Evolutionary conservation across 1,140 invertebrate genomes (phyloP).

Genomic region (Drosophila hydei): DNA sequence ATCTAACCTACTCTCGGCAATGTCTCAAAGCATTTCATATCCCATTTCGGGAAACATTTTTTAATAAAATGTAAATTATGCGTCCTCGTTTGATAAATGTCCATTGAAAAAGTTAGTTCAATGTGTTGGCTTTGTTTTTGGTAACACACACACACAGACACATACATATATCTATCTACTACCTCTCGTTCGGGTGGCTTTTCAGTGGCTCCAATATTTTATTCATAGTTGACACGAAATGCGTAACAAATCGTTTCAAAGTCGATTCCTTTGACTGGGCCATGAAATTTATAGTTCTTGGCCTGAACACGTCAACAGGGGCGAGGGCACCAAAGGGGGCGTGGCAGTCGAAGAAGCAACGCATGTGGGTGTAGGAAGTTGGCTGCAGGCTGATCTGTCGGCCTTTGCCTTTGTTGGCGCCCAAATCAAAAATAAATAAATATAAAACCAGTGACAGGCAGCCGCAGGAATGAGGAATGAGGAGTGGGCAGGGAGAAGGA

Average conservation of each 20-base stretch:
- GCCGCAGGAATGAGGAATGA: background rate
- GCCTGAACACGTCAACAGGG: constrained; percentile 43
- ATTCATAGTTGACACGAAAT: constrained; percentile 81
- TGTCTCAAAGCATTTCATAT: constrained; percentile 3
- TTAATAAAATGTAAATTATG: constrained; percentile 82
- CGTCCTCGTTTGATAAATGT: constrained; percentile 74
- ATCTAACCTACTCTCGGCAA: background rate
- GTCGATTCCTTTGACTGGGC: constrained; percentile 49
- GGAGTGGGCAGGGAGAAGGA: too few relatives aligned
- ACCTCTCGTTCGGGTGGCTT: constrained; percentile 40
- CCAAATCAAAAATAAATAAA: constrained; percentile 80
- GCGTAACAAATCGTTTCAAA: constrained; percentile 78
- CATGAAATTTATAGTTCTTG: constrained; percentile 75
- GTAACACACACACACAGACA: too few relatives aligned
- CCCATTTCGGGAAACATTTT: constrained; percentile 55
- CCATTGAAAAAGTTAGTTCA: constrained; percentile 74
- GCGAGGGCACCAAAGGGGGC: too few relatives aligned
- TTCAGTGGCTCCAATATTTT: constrained; percentile 76
- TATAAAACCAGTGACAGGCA: constrained; percentile 62
- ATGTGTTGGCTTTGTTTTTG: constrained; percentile 50
- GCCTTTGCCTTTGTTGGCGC: constrained; percentile 32
- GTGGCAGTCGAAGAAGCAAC: background rate
- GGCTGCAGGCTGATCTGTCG: constrained; percentile 31
- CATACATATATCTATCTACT: constrained; percentile 13
- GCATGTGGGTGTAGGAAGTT: background rate